These are phyloP conservation scores for Sanderia malayensis DNA, from an alignment of 30 jellyfish, hydroid and myxozoan species.

Conservation along the genomic window DNA sequence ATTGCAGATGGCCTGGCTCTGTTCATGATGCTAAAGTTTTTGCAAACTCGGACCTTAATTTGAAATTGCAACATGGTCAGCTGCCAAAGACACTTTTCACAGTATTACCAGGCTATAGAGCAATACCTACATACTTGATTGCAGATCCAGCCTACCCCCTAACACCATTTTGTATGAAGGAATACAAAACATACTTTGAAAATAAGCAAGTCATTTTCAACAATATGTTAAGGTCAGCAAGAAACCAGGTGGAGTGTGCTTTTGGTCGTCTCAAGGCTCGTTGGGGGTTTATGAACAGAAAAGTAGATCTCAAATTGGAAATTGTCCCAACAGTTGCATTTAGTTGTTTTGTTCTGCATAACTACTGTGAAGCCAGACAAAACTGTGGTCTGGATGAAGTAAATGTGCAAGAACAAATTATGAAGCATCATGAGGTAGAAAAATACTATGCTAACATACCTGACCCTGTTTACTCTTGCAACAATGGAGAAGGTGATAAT, in stretches of 20 bases:
- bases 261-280: constrained; percentile 72
- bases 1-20: constrained; percentile 48
- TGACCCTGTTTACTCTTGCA: constrained; percentile 34
- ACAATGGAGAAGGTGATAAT: constrained; percentile 29
- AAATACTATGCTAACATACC: constrained; percentile 21
- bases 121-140: constrained; percentile 29
- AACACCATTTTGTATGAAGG: constrained; percentile 41
- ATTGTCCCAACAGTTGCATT: constrained; percentile 28
- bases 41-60: constrained; percentile 37
- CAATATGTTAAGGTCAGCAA: constrained; percentile 20
- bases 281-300: constrained; percentile 46
- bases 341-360: constrained; percentile 68
- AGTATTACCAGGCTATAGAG: constrained; percentile 12
- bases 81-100: constrained; percentile 10
- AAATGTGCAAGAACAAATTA: constrained; percentile 24
- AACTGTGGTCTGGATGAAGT: constrained; percentile 30
- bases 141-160: constrained; percentile 45
- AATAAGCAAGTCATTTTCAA: constrained; percentile 49
- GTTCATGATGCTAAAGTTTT: constrained; percentile 56
- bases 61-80: constrained; percentile 9
- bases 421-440: constrained; percentile 18
- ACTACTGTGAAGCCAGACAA: constrained; percentile 47
- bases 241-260: constrained; percentile 32
- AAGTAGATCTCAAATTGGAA: constrained; percentile 43
- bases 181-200: constrained; percentile 12